phyloP scores from a whole-genome alignment of 2,113 vertebrate genomes.

The Peromyscus californicus region DNA sequence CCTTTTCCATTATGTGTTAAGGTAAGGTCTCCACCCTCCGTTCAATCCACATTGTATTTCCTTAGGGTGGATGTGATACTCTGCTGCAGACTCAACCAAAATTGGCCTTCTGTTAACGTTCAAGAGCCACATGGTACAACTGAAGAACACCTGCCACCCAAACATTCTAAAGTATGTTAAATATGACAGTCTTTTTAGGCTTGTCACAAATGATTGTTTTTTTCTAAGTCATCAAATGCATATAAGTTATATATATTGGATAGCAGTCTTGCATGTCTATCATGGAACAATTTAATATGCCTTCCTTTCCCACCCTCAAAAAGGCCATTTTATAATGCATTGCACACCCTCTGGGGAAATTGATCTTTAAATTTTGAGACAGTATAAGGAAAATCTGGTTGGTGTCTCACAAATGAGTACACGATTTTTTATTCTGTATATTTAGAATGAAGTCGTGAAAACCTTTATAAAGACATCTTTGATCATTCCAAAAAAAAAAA shows the following conservation, averaged over 20 bases:
- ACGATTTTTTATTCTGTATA: constrained; percentile 92
- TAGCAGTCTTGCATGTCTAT: constrained; percentile 85
- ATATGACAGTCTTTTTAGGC: constrained; percentile 70
- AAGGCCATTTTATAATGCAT: constrained; percentile 81
- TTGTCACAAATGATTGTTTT: constrained; percentile 83
- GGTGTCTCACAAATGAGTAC: constrained; percentile 83
- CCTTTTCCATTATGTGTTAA: constrained; percentile 78
- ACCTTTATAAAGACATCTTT: constrained; percentile 94
- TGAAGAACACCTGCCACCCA: constrained; percentile 65
- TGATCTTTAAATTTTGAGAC: constrained; percentile 79
- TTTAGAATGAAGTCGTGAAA: constrained; percentile 90
- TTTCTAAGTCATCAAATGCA: constrained; percentile 81
- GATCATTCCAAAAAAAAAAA: constrained; percentile 94
- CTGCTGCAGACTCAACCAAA: constrained; percentile 61
- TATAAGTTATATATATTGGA: constrained; percentile 77
- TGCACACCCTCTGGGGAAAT: constrained; percentile 83
- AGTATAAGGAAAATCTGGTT: constrained; percentile 85
- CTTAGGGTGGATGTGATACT: constrained; percentile 70
- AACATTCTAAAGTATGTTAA: constrained; percentile 65
- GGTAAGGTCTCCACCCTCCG: constrained; percentile 84
- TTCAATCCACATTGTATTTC: constrained; percentile 51
- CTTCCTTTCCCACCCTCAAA: constrained; percentile 62
- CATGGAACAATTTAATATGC: constrained; percentile 80
- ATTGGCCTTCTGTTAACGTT: constrained; percentile 77
- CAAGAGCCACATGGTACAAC: constrained; percentile 63